Conservation (phyloP, 1,140 invertebrate species). For the Delia radicum region DNA sequence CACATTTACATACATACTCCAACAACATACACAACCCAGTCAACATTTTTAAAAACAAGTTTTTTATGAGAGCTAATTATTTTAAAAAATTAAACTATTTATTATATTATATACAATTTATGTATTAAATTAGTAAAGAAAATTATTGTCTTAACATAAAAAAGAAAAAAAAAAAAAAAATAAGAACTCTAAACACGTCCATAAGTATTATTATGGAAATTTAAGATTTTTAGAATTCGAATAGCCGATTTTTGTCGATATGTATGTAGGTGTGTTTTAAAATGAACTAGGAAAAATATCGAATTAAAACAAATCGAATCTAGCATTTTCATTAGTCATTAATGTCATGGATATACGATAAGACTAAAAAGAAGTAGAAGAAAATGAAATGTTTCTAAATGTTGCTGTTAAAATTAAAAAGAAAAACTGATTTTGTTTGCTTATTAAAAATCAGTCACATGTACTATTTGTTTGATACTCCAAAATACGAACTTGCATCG, state of each 20-base stretch:
- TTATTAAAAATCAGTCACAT: too few relatives aligned
- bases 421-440: neutral
- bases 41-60: neutral
- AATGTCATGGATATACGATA: neutral
- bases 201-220: too few relatives aligned
- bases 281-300: neutral
- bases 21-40: neutral
- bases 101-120: too few relatives aligned
- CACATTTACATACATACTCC: neutral
- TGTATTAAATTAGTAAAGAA: too few relatives aligned
- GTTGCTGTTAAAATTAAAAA: neutral
- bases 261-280: neutral
- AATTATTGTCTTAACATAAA: too few relatives aligned
- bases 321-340: neutral
- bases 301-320: neutral
- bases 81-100: neutral
- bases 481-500: too few relatives aligned
- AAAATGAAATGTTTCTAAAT: neutral
- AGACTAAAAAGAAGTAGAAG: neutral
- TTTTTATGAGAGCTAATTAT: too few relatives aligned
- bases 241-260: neutral
- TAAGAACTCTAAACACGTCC: too few relatives aligned
- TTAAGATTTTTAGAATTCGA: neutral
- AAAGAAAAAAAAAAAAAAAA: too few relatives aligned
- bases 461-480: too few relatives aligned